Percentiles rank a stretch among this genome's conserved stretches.
Evolutionary conservation across 2,797 vertebrate genomes (phyloP).

Genomic region (Zenarchopterus dispar): DNA sequence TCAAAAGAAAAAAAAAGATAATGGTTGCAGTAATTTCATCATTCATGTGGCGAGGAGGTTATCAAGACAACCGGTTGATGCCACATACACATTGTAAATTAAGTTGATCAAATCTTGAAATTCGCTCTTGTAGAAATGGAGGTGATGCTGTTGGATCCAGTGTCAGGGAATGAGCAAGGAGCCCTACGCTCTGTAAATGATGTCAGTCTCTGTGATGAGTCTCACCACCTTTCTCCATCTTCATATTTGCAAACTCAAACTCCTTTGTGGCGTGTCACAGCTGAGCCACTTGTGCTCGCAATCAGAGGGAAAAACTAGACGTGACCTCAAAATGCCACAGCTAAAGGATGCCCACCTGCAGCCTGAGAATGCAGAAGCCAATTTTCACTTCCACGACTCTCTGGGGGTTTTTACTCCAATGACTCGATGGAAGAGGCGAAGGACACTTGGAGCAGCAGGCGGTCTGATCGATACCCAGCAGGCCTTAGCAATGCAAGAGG

Average conservation of each 20-base stretch:
- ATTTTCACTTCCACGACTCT: slow-evolving; percentile 45
- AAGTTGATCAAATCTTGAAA: slow-evolving; percentile 2
- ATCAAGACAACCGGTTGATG: too few species aligned
- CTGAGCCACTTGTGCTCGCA: not conserved
- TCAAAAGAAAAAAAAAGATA: not conserved
- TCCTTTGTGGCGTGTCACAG: not conserved
- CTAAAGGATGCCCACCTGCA: slow-evolving; percentile 34
- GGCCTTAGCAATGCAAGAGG: slow-evolving; percentile 36
- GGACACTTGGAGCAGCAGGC: slow-evolving; percentile 58
- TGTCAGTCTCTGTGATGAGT: not conserved
- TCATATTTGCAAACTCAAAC: slow-evolving; percentile 11
- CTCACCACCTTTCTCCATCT: not conserved
- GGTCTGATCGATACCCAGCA: slow-evolving; percentile 59
- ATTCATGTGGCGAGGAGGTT: not conserved
- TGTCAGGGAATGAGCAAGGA: not conserved
- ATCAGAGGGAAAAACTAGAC: not conserved
- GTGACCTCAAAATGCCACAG: slow-evolving; percentile 44
- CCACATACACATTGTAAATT: not conserved
- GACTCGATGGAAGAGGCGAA: slow-evolving; percentile 47
- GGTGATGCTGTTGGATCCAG: not conserved
- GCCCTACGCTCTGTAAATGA: not conserved
- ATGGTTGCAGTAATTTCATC: not conserved
- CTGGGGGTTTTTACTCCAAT: slow-evolving; percentile 32
- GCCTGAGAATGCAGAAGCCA: slow-evolving; percentile 43
- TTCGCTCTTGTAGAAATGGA: not conserved